These are phyloP conservation scores for Rhorus exstirpatorius DNA, from an alignment of 2,888 invertebrate species.

Conservation along the genomic window DNA sequence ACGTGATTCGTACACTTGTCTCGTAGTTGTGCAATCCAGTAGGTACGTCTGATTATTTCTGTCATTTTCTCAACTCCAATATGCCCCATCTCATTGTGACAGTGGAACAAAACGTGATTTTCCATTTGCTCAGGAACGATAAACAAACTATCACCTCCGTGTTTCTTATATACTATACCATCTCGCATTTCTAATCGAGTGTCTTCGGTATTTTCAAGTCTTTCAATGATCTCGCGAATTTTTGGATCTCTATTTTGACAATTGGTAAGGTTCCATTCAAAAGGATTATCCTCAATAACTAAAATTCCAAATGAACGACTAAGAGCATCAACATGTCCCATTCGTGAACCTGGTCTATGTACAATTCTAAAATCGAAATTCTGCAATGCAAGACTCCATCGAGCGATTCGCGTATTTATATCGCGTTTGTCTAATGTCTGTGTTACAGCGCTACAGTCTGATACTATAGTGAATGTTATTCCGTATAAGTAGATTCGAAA, in stretches of 20 bases:
- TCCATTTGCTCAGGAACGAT: too few relatives aligned
- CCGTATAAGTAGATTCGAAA: too few relatives aligned
- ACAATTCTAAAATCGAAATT: slow-evolving; percentile 73
- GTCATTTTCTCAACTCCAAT: not conserved
- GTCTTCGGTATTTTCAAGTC: too few relatives aligned
- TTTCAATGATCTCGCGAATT: not conserved
- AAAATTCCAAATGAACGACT: slow-evolving; percentile 56
- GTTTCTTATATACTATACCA: not conserved
- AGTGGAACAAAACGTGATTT: not conserved
- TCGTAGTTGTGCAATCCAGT: too few relatives aligned
- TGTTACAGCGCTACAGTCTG: slow-evolving; percentile 6
- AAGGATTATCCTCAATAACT: slow-evolving; percentile 62
- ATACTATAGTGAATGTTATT: too few relatives aligned
- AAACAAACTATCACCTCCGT: not conserved
- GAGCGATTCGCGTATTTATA: slow-evolving; percentile 76
- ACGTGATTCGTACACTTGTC: too few relatives aligned
- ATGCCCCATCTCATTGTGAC: not conserved
- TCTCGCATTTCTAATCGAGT: too few relatives aligned
- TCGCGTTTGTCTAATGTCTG: slow-evolving; percentile 75
- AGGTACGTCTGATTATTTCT: too few relatives aligned
- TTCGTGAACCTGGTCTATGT: slow-evolving; percentile 71
- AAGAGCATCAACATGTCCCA: slow-evolving; percentile 78
- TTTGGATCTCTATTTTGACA: slow-evolving; percentile 35
- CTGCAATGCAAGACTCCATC: slow-evolving; percentile 76
- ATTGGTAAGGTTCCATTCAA: slow-evolving; percentile 61